These are phyloP conservation scores for Desmodus rotundus DNA, from an alignment of 2,113 vertebrate species.

Conservation along the genomic window DNA sequence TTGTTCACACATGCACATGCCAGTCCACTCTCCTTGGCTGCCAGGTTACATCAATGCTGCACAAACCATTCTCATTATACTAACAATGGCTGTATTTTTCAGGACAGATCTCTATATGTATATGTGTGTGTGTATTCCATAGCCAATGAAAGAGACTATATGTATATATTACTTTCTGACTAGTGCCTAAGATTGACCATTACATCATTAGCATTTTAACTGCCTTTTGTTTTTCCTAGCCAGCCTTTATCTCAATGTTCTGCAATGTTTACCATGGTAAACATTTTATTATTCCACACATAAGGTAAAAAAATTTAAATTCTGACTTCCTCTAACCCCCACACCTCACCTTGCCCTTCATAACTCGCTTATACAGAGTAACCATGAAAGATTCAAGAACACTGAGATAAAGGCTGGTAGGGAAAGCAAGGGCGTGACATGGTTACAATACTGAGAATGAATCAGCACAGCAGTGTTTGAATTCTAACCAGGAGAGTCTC, in stretches of 20 bases:
- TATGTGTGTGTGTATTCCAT: neutral
- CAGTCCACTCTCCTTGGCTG: too few species aligned
- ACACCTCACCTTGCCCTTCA: neutral
- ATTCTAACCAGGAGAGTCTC: neutral
- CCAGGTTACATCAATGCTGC: too few species aligned
- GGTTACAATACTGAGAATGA: neutral
- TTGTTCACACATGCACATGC: too few species aligned
- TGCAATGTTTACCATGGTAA: neutral
- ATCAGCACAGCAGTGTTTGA: neutral
- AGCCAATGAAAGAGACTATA: neutral
- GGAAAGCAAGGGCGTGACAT: neutral
- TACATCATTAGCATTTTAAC: neutral
- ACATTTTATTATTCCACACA: neutral
- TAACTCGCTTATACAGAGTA: neutral
- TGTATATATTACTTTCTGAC: neutral
- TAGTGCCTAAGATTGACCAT: neutral
- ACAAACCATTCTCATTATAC: too few species aligned
- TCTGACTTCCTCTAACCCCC: neutral
- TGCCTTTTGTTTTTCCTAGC: neutral
- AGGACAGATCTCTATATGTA: too few species aligned
- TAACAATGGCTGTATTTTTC: too few species aligned
- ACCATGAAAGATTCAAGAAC: slow-evolving; percentile 15
- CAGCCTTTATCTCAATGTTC: neutral
- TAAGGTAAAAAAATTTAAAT: neutral
- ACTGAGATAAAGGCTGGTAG: neutral